Base-by-base conservation (phyloP, 2,797 vertebrate genomes). In the Myiotriccus ornatus region DNA sequence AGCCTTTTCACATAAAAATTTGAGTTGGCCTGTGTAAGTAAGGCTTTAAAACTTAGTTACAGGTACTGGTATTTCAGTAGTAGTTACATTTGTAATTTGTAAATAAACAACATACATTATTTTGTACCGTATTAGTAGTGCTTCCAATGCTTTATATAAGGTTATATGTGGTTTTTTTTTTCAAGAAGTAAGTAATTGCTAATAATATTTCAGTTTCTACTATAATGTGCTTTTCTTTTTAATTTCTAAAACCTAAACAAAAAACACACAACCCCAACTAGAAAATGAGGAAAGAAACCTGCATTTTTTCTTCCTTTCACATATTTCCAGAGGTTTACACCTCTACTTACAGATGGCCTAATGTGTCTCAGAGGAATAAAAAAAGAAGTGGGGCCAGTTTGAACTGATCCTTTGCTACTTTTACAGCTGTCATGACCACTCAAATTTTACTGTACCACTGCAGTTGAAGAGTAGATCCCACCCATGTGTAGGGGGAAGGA, bases 201-300 rank as follows among this genome's bases (percentile, higher is more conserved):
- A 19, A 9, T 32, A 63, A 5, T 63, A 52, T 67, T 76, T 88
- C 34, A 21, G 4, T 85, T 63, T 39, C 25, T 84, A 19, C 16
- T 62, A 21, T 35, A 64, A 10, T 4, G 10, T 37, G 5, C 4
- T 25, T 12, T 7, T 62, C 41, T 32, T 67, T 57, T 28, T 4
- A 74, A 49, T 47, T 52, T 56, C 18, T 34, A 20, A 71, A 59
- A 34, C 12, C 12, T 43, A 41, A 78, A 27, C 14, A 46, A 49
- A 65, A 57, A 12, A 0, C 24, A 44, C 46, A 60, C 32, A 56
- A 17, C 3, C 4, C 8, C 18, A 3, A 7, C 3, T 30, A 47
- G 24, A 74, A 50, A 27, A 35, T 30, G 8, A 27, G 4, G 27
- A 73, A 68, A 76, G 46, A 88, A 60, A 52, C 41, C 37, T 75